Evolutionary conservation across 2,888 invertebrate genomes (phyloP).

Genomic region (Pelosia muscerda): DNA sequence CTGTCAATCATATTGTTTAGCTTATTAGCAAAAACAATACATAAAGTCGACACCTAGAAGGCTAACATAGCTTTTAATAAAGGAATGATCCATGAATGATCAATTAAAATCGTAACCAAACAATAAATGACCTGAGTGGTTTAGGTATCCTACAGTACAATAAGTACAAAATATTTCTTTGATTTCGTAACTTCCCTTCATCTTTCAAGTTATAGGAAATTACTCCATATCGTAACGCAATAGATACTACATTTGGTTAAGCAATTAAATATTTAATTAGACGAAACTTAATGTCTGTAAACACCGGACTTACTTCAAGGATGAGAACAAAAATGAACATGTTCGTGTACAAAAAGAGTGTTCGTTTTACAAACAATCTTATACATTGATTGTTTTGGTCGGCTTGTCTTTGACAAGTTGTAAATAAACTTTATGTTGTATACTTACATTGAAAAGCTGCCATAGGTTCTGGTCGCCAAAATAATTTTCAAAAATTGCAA

Average conservation of each 20-base stretch:
- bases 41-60: neutral
- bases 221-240: slow-evolving; percentile 20
- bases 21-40: neutral
- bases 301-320: slow-evolving; percentile 47
- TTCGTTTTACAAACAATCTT: neutral
- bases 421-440: neutral
- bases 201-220: slow-evolving; percentile 25
- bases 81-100: neutral
- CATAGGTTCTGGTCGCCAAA: neutral
- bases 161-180: slow-evolving; percentile 9
- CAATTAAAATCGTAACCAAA: neutral
- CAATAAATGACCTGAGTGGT: neutral
- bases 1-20: neutral
- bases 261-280: slow-evolving; percentile 39
- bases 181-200: slow-evolving; percentile 19
- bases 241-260: slow-evolving; percentile 16
- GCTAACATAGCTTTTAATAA: slow-evolving; percentile 6
- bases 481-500: neutral
- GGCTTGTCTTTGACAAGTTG: neutral
- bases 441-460: neutral
- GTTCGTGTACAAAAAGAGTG: slow-evolving; percentile 13
- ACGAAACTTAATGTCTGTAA: slow-evolving; percentile 28
- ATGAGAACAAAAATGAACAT: slow-evolving; percentile 32
- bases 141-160: neutral
- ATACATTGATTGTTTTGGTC: slow-evolving; percentile 15